These are phyloP conservation scores for Acrobasis repandana DNA, from an alignment of 2,888 invertebrate species.

Conservation along the genomic window DNA sequence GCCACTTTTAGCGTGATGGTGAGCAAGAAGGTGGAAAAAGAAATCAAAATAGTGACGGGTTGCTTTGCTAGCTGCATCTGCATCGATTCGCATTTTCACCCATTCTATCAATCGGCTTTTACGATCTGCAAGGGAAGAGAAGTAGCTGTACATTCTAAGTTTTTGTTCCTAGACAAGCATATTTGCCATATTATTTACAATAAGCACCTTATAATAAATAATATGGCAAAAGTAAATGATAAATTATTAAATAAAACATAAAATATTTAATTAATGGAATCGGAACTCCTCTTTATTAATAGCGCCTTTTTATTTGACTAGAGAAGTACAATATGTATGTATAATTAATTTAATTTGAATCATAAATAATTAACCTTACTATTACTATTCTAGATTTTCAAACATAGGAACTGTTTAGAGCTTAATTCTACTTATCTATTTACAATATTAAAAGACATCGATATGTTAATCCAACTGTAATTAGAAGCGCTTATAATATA, in stretches of 20 bases:
- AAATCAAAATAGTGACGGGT: too few species aligned
- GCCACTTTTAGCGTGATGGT: too few species aligned
- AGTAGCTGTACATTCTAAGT: too few species aligned
- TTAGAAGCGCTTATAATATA: too few species aligned
- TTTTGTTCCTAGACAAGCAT: too few species aligned
- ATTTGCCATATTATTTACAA: too few species aligned
- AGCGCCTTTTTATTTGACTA: conserved; percentile 71
- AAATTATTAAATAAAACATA: conserved; percentile 26
- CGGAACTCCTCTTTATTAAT: conserved; percentile 65
- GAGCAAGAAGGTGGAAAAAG: too few species aligned
- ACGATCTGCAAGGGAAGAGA: too few species aligned
- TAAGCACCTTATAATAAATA: too few species aligned
- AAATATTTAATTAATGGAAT: conserved; percentile 43
- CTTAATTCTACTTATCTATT: conserved; percentile 24
- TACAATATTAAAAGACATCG: conserved; percentile 3
- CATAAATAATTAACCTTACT: conserved; percentile 68
- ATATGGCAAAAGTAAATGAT: background rate
- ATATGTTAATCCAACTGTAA: background rate
- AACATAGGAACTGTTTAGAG: conserved; percentile 53
- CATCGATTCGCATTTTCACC: too few species aligned
- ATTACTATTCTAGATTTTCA: background rate
- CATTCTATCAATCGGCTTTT: too few species aligned
- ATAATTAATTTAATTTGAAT: conserved; percentile 27
- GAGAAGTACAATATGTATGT: conserved; percentile 56
- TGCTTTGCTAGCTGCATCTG: too few species aligned